Percentiles rank a stretch among this genome's conserved stretches.
Conservation (phyloP, 2,797 vertebrate genomes). For the Gadopsis marmoratus region DNA sequence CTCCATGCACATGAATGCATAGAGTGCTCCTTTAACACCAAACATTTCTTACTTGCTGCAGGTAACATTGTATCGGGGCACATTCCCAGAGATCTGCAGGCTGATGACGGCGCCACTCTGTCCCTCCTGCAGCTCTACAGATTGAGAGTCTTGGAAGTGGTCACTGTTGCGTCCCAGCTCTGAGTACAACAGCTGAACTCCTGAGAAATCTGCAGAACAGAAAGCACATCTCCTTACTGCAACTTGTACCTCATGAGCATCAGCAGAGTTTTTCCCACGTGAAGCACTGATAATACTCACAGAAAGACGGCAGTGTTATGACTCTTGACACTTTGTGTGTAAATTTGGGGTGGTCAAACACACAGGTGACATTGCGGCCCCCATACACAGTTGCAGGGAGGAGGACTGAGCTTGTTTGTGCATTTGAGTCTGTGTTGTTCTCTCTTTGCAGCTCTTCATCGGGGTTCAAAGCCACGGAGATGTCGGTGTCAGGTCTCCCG, state of each 20-base stretch:
- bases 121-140: slow-evolving; percentile 73
- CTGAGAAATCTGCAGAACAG: slow-evolving; percentile 75
- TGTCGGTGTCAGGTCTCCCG: slow-evolving; percentile 79
- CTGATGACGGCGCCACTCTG: slow-evolving; percentile 52
- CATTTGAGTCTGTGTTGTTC: slow-evolving; percentile 31
- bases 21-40: background rate
- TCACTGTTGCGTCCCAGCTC: slow-evolving; percentile 19
- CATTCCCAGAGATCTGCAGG: slow-evolving; percentile 72
- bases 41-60: slow-evolving; percentile 81
- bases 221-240: slow-evolving; percentile 19
- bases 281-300: slow-evolving; percentile 69
- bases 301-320: slow-evolving; percentile 72
- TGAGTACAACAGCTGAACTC: slow-evolving; percentile 47
- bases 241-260: slow-evolving; percentile 8
- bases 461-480: slow-evolving; percentile 72
- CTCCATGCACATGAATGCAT: background rate
- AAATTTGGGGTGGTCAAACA: slow-evolving; percentile 78
- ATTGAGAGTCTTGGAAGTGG: slow-evolving; percentile 20
- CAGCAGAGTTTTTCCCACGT: slow-evolving; percentile 7
- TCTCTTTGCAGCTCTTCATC: slow-evolving; percentile 52
- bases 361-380: slow-evolving; percentile 77
- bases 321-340: slow-evolving; percentile 50
- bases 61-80: slow-evolving; percentile 74
- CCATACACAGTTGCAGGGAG: slow-evolving; percentile 65
- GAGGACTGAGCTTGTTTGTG: slow-evolving; percentile 53